Base-by-base conservation (phyloP, 2,113 vertebrate genomes). In the Pluvialis apricaria region DNA sequence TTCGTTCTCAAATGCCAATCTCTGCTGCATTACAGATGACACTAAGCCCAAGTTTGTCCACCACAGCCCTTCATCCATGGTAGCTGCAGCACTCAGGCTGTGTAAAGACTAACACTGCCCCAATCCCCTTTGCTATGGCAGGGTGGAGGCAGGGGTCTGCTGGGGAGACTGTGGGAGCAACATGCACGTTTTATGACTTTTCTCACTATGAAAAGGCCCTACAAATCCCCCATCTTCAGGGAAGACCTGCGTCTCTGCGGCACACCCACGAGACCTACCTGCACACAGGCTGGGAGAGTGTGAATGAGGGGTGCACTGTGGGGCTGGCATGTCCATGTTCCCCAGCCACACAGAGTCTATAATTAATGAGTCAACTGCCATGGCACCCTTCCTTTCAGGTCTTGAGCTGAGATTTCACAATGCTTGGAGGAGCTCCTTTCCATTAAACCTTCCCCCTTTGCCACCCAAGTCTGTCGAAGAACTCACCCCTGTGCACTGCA, bases 261-360 rank as follows among this genome's bases (percentile, higher is more conserved):
- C 25, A 34, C 45, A 70, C 32, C 32, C 44, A 26, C 55, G 36
- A 45, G 16, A 21, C n/a, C 42, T 69, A 68, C 28, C 47, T 40
- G 13, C 14, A 36, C 0, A 0, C 21, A 13, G 2, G 12, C 16
- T 75, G 76, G 36, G 60, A 66, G 47, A 20, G 26, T 51, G 28
- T 15, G 60, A 85, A 60, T 3, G 47, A 71, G 47, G 42, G 34
- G 15, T 38, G 25, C 22, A 24, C 55, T 11, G 19, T 34, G 40
- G 11, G 52, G 17, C 66, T 80, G 84, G 12, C 36, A 17, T 4
- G 8, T 32, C 31, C 57, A 10, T 16, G 2, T 6, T 52, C 52
- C 6, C 5, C 47, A 80, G 57, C 62, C 42, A 36, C 2, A 6
- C 52, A 68, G 58, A 86, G 66, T 13, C 32, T 44, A 28, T 11